Evolutionary conservation across 2,888 invertebrate genomes (phyloP).

Genomic region (Noctua comes): DNA sequence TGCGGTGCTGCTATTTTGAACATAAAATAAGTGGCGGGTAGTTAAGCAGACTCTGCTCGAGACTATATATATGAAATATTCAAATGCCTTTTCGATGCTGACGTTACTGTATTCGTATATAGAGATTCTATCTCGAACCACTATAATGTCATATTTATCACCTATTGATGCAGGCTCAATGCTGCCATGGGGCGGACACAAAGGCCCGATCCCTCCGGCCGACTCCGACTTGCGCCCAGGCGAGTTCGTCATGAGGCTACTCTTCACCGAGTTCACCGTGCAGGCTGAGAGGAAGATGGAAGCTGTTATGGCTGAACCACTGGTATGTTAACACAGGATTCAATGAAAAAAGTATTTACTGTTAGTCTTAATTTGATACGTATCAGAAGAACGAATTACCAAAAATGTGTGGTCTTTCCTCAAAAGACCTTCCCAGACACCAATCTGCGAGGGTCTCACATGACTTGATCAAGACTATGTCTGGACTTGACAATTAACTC

Average conservation of each 20-base stretch:
- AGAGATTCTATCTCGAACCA: background rate
- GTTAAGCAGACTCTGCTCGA: no score
- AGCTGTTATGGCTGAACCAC: conserved; percentile 96
- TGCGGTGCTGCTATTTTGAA: no score
- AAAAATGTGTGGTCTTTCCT: background rate
- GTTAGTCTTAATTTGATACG: no score
- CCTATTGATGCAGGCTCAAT: conserved; percentile 88
- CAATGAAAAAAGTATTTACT: background rate
- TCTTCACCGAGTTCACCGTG: conserved; percentile 98
- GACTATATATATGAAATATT: no score
- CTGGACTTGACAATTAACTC: background rate
- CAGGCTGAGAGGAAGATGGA: conserved; percentile 99
- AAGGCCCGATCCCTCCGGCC: conserved; percentile 91
- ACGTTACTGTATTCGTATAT: background rate
- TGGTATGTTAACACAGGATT: conserved; percentile 88
- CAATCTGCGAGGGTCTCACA: background rate
- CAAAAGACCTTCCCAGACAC: background rate
- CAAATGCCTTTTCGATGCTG: no score
- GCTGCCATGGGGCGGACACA: conserved; percentile 96
- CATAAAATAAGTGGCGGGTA: no score
- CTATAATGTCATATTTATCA: background rate
- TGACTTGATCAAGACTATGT: background rate
- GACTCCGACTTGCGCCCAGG: conserved; percentile 95
- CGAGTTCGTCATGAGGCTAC: conserved; percentile 98
- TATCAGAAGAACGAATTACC: background rate